These are phyloP conservation scores for Drosophila demipolita DNA, from an alignment of 2,888 invertebrate genomes.

Conservation along the genomic window DNA sequence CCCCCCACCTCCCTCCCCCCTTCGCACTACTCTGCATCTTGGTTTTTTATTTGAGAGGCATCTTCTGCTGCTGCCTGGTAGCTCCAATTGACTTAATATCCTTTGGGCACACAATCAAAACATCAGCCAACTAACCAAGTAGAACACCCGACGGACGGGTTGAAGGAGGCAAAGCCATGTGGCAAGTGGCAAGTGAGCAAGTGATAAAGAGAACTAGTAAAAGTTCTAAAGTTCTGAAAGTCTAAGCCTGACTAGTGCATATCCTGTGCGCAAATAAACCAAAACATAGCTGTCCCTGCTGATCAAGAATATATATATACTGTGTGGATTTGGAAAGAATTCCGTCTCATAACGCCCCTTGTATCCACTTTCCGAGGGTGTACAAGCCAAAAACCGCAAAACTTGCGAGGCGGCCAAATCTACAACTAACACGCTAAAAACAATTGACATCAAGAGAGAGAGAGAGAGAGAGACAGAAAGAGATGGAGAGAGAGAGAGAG, in stretches of 20 bases:
- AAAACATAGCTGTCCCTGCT: background rate
- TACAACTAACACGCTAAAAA: constrained; percentile 22
- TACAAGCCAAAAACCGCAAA: constrained; percentile 43
- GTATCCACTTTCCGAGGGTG: background rate
- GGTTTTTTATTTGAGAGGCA: background rate
- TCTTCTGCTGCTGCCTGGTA: background rate
- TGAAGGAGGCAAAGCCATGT: background rate
- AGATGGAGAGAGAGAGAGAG: background rate
- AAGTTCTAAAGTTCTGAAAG: background rate
- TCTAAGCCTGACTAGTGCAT: background rate
- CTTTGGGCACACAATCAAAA: constrained; percentile 77
- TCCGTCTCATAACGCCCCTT: background rate
- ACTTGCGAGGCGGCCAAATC: constrained; percentile 29
- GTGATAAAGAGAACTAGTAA: constrained; percentile 13
- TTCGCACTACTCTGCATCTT: background rate
- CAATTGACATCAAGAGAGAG: background rate
- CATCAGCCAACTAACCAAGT: constrained; percentile 52
- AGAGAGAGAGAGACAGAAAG: background rate
- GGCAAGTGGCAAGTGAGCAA: constrained; percentile 22
- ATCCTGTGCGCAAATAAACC: background rate
- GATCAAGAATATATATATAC: background rate
- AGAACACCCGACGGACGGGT: background rate
- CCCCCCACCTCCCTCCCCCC: too few species aligned
- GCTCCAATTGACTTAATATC: constrained; percentile 77
- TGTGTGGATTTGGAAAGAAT: background rate